Evolutionary conservation across 1,140 invertebrate species (phyloP).

Genomic region (Caenorhabditis inopinata): DNA sequence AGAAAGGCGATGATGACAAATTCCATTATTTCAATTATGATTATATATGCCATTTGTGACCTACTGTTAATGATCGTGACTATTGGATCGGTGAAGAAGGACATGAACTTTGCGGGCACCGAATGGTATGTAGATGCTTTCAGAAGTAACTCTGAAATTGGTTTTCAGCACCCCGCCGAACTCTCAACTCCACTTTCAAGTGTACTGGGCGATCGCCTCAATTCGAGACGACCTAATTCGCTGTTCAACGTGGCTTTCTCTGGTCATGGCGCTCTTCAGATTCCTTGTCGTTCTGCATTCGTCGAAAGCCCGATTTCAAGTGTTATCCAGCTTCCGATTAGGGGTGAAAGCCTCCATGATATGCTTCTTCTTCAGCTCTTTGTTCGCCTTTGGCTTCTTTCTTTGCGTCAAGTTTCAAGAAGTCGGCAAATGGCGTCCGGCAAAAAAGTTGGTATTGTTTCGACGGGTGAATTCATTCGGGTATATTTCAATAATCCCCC

Average conservation of each 20-base stretch:
- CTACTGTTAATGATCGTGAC: neutral
- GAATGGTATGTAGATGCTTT: neutral
- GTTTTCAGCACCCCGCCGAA: neutral
- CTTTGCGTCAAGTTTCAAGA: neutral
- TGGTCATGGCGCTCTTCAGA: neutral
- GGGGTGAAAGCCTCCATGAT: neutral
- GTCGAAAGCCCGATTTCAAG: neutral
- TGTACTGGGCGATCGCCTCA: neutral
- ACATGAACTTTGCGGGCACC: neutral
- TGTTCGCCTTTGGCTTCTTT: neutral
- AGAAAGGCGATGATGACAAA: neutral
- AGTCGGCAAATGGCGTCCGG: neutral
- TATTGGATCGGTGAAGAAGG: neutral
- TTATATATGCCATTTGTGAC: neutral
- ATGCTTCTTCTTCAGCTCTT: neutral
- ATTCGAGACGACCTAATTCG: neutral
- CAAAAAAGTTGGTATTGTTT: no score
- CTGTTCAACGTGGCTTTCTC: neutral
- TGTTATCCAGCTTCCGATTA: neutral
- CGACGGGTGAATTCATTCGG: no score
- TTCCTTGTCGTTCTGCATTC: neutral
- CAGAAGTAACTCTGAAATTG: neutral
- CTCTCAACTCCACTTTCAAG: neutral
- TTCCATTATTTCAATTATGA: neutral
- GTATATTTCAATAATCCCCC: no score